phyloP scores from a whole-genome alignment of 2,888 invertebrate genomes.

The Noctua janthina region DNA sequence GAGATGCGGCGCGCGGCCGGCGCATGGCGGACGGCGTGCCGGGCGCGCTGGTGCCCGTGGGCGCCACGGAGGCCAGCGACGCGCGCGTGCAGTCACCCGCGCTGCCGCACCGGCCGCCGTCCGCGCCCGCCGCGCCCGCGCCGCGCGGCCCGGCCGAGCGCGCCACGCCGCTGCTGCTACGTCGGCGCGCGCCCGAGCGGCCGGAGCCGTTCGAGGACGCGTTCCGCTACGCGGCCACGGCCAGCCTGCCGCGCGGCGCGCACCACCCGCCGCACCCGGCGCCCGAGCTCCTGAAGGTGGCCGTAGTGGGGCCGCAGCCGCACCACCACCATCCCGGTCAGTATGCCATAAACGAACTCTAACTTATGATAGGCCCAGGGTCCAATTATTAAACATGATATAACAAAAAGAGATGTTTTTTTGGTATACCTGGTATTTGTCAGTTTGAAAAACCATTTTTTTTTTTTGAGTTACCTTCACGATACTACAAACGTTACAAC shows the following conservation, averaged over 20 bases:
- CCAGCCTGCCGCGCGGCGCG: slow-evolving; percentile 88
- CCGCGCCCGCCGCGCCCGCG: slow-evolving; percentile 75
- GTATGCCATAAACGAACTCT: neutral
- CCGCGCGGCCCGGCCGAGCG: slow-evolving; percentile 80
- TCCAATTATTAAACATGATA: neutral
- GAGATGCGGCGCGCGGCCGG: slow-evolving; percentile 59
- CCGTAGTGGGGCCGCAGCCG: slow-evolving; percentile 74
- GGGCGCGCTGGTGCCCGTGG: slow-evolving; percentile 81
- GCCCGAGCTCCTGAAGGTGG: slow-evolving; percentile 70
- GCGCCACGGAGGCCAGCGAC: slow-evolving; percentile 84
- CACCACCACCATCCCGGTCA: slow-evolving; percentile 64
- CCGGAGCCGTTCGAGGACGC: slow-evolving; percentile 69
- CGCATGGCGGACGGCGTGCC: slow-evolving; percentile 70
- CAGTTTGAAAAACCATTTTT: neutral
- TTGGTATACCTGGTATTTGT: neutral
- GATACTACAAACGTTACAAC: neutral
- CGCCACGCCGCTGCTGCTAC: slow-evolving; percentile 84
- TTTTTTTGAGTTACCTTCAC: neutral
- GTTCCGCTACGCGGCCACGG: slow-evolving; percentile 74
- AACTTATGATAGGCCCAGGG: neutral
- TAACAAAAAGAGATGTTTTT: neutral
- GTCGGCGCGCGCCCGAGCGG: slow-evolving; percentile 63
- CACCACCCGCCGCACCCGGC: slow-evolving; percentile 81
- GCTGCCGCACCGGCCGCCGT: slow-evolving; percentile 84
- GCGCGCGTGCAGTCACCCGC: slow-evolving; percentile 87